Evolutionary conservation across 1,140 invertebrate species (phyloP).

Genomic region (Mya arenaria): DNA sequence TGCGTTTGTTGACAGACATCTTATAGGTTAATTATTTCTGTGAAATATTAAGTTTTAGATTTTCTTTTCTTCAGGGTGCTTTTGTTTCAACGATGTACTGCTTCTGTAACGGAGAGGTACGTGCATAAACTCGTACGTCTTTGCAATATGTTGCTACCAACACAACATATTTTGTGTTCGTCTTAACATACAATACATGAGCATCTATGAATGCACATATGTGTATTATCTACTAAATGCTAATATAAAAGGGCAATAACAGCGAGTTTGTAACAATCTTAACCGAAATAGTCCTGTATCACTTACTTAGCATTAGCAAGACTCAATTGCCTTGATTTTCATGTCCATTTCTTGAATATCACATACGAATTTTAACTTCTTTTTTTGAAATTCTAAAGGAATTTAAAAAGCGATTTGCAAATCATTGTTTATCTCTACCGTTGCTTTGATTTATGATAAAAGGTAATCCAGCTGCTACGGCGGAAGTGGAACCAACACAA

Average conservation of each 20-base stretch:
- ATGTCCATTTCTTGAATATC: neutral
- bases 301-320: too few species aligned
- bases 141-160: too few species aligned
- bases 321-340: neutral
- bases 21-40: neutral
- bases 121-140: too few species aligned
- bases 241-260: neutral
- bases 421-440: too few species aligned
- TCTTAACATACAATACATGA: too few species aligned
- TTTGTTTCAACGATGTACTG: conserved; percentile 43
- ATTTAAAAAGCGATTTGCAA: neutral
- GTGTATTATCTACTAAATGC: too few species aligned
- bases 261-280: neutral
- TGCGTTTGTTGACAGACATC: too few species aligned
- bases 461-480: conserved; percentile 38
- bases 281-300: neutral
- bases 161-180: too few species aligned
- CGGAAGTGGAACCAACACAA: conserved; percentile 51
- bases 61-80: conserved; percentile 19
- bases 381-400: too few species aligned
- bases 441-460: neutral
- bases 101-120: conserved; percentile 43
- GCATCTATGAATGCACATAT: too few species aligned
- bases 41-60: neutral
- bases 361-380: neutral